Evolutionary conservation across 2,113 vertebrate species (phyloP).

Genomic region (Spea bombifrons): DNA sequence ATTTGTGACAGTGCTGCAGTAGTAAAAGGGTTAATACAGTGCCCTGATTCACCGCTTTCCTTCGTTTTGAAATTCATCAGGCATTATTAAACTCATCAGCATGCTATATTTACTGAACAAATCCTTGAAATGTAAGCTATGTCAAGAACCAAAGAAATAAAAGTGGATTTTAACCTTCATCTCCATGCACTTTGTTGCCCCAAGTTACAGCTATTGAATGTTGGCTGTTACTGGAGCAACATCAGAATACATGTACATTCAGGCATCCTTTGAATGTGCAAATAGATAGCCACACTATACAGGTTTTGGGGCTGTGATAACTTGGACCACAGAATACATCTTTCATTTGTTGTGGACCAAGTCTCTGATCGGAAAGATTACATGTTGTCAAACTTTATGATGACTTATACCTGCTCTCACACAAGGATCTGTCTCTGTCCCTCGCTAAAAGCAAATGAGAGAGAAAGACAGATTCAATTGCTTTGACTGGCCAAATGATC

Average conservation of each 20-base stretch:
- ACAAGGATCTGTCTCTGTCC: too few species aligned
- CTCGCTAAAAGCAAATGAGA: too few species aligned
- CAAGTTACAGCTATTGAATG: not conserved
- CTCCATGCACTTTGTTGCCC: not conserved
- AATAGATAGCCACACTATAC: too few species aligned
- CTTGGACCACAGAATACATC: too few species aligned
- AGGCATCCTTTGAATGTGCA: too few species aligned
- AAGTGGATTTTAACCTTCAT: not conserved
- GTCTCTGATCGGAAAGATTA: too few species aligned
- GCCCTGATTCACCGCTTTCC: constrained; percentile 4
- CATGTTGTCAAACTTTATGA: too few species aligned
- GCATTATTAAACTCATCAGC: not conserved
- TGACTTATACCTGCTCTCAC: too few species aligned
- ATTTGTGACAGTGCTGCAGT: constrained; percentile 24
- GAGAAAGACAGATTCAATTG: too few species aligned
- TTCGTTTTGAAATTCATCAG: constrained; percentile 4
- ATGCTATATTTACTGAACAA: not conserved
- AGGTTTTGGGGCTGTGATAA: too few species aligned
- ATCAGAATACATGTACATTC: not conserved
- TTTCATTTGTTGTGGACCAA: too few species aligned
- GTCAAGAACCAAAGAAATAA: not conserved
- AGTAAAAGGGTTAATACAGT: constrained; percentile 18
- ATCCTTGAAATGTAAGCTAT: not conserved
- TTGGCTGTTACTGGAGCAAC: not conserved
- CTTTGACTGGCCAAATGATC: too few species aligned